Evolutionary conservation across 1,140 invertebrate species (phyloP).

Genomic region (Drosophila kanapiae): DNA sequence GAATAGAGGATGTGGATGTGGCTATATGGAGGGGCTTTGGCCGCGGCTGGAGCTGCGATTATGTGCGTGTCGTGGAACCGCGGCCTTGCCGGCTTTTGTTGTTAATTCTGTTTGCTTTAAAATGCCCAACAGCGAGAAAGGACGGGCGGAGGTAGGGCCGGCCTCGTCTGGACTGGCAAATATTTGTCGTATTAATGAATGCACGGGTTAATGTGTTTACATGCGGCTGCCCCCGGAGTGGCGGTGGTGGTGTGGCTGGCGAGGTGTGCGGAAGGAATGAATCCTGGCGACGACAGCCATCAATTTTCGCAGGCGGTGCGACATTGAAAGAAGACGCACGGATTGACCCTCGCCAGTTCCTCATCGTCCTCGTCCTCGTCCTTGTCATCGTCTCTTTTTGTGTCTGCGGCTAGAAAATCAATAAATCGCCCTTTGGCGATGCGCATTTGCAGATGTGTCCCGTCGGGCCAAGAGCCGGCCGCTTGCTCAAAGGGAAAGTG

Average conservation of each 20-base stretch:
- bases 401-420: conserved; percentile 61
- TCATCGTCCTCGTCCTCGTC: background rate
- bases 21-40: background rate
- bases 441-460: conserved; percentile 7
- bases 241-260: background rate
- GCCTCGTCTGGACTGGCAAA: conserved; percentile 61
- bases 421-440: conserved; percentile 42
- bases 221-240: conserved; percentile 32
- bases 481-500: background rate
- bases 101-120: conserved; percentile 81
- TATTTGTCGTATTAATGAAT: conserved; percentile 81
- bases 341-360: background rate
- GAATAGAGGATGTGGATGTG: background rate
- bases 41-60: conserved; percentile 20
- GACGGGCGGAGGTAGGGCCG: background rate
- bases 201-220: conserved; percentile 82
- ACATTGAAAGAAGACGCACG: conserved; percentile 52
- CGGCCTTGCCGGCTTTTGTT: conserved; percentile 75
- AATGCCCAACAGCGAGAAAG: conserved; percentile 54
- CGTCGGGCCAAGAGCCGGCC: too few relatives aligned
- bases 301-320: conserved; percentile 54
- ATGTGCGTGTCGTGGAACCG: conserved; percentile 41
- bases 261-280: background rate
- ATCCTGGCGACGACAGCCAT: conserved; percentile 45
- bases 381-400: background rate